Evolutionary conservation across 2,888 invertebrate genomes (phyloP).

Genomic region (Drosophila birchii): DNA sequence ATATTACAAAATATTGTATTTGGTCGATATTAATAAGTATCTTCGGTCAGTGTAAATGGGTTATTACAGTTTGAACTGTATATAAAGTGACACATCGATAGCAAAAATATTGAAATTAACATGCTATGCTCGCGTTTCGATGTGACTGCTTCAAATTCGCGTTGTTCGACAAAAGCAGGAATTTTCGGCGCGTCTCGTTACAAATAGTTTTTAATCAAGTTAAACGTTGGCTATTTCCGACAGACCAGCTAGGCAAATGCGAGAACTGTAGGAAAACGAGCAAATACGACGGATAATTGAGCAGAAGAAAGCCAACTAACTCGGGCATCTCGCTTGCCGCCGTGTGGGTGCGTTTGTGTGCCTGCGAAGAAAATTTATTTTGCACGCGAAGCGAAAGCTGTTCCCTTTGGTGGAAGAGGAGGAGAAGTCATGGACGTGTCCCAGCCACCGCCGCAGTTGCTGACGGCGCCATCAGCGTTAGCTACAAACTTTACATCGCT

Average conservation of each 20-base stretch:
- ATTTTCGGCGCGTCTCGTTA: conserved; percentile 12
- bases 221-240: not conserved
- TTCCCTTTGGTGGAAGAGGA: conserved; percentile 1
- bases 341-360: conserved; percentile 40
- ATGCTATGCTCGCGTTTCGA: conserved; percentile 8
- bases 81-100: not conserved
- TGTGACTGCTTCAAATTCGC: conserved; percentile 24
- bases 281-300: conserved; percentile 1
- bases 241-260: conserved; percentile 3
- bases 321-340: not conserved
- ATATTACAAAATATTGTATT: too few species aligned
- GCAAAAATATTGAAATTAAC: not conserved
- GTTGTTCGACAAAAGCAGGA: conserved; percentile 23
- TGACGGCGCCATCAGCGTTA: conserved; percentile 81
- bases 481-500: conserved; percentile 78
- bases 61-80: not conserved
- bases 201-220: not conserved
- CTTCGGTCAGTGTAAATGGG: not conserved
- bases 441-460: conserved; percentile 82
- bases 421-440: conserved; percentile 75
- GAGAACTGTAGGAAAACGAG: conserved; percentile 2
- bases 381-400: conserved; percentile 26
- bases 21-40: not conserved
- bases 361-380: conserved; percentile 28
- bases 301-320: not conserved